Percentiles rank a stretch among this genome's conserved stretches.
Conservation (phyloP, 2,888 invertebrate species). For the Eurytoma adleriae region DNA sequence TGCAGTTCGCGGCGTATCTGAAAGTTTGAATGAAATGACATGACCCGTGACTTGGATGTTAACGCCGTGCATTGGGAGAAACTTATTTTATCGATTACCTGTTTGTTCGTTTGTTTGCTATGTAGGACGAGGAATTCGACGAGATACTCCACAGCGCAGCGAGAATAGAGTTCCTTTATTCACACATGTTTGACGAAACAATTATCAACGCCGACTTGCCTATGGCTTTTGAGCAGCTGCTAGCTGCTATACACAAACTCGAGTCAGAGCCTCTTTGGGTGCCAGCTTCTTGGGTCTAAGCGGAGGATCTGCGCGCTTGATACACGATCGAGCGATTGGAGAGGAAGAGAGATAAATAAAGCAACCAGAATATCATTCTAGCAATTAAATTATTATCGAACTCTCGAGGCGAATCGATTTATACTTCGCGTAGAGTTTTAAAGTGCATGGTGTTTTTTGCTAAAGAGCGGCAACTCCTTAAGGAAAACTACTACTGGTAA, state of each 20-base stretch:
- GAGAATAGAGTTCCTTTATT: slow-evolving; percentile 93
- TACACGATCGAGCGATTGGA: no score
- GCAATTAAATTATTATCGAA: slow-evolving; percentile 33
- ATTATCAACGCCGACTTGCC: slow-evolving; percentile 95
- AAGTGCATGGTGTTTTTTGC: slow-evolving; percentile 14
- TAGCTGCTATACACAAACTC: slow-evolving; percentile 87
- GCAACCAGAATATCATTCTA: slow-evolving; percentile 10
- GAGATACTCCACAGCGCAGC: slow-evolving; percentile 91
- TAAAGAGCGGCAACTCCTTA: background rate
- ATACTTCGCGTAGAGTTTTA: slow-evolving; percentile 32
- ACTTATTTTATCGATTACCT: background rate
- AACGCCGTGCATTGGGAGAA: no score
- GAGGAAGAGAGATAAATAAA: background rate
- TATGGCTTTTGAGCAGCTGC: slow-evolving; percentile 89
- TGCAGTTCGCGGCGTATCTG: no score
- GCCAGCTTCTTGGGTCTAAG: slow-evolving; percentile 92
- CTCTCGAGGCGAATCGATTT: slow-evolving; percentile 18
- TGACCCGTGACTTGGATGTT: no score
- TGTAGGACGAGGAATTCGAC: slow-evolving; percentile 92
- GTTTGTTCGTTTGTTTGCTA: background rate
- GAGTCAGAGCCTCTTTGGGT: slow-evolving; percentile 98
- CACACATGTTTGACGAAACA: slow-evolving; percentile 95
- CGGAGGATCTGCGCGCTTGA: background rate
- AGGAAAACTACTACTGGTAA: slow-evolving; percentile 48
- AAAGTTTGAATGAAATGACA: no score